Evolutionary conservation across 2,797 vertebrate genomes (phyloP), one percentile per base, ranked within the genome.

Genomic region (Tokudaia tokunoshimensis): DNA sequence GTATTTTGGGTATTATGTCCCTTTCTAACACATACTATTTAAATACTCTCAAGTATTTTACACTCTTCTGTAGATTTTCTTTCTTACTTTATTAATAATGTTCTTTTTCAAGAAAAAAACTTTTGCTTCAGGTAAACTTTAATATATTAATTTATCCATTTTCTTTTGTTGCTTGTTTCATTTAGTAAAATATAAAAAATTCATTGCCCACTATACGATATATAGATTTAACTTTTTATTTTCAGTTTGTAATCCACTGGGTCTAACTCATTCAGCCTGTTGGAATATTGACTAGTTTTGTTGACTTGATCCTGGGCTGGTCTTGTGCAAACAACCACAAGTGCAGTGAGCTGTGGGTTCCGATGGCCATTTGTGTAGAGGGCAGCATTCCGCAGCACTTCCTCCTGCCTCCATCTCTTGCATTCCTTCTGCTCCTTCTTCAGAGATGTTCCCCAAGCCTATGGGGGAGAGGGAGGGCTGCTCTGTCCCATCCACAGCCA

Each of bases 111-210:
- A 52, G 26, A 22, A 78, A 78, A 61, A 6, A 41, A 11, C 70
- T 82, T 81, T 95, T 59, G 76, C 41, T 70, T 83, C 65, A 89
- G 59, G 37, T 63, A 80, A 86, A 85, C 6, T 78, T 78, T 78
- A 34, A 85, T 70, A 79, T 67, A 37, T 34, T 31, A 31, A 14
- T 12, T 74, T n/a, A 55, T 95, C 24, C 65, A 74, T 65, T 67
- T 92, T 29, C 78, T 82, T 79, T 72, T 15, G 19, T 37, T 41
- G 70, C 2, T 65, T 14, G 13, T 12, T 2, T n/a, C 74, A 63
- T 85, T 34, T 44, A 31, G 55, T 61, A 24, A 84, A 5, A 24
- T 37, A 59, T 34, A 59, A 15, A 12, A 12, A 82, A 70, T 52
- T 41, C 12, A 78, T 34, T 78, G 79, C 24, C 19, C 67, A 83